These are phyloP conservation scores for Cremastinae sp. DNA, from an alignment of 2,888 invertebrate genomes.

Conservation along the genomic window DNA sequence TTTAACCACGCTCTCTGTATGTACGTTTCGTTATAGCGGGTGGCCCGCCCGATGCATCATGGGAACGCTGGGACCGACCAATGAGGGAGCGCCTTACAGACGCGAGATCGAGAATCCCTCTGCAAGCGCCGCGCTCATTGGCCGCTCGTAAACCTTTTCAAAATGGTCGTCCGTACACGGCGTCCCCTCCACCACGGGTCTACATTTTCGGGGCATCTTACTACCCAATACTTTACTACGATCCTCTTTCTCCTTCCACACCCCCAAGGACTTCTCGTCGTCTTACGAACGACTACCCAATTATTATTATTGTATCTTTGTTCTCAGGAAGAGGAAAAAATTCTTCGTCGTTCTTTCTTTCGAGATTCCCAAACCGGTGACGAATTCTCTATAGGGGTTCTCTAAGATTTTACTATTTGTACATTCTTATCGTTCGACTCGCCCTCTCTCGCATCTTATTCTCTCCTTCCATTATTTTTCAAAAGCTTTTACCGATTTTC, in stretches of 20 bases:
- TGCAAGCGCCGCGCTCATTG: conserved; percentile 64
- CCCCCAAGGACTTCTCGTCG: conserved; percentile 30
- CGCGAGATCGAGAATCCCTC: conserved; percentile 1
- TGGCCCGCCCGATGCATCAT: conserved; percentile 66
- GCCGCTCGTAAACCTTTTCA: conserved; percentile 40
- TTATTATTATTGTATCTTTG: conserved; percentile 57
- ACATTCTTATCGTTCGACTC: conserved; percentile 9
- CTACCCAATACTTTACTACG: too few species aligned
- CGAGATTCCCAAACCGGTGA: neutral
- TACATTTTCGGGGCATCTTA: conserved; percentile 48
- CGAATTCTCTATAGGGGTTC: conserved; percentile 7
- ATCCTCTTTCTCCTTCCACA: conserved; percentile 24
- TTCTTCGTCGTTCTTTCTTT: conserved; percentile 12
- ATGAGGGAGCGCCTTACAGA: conserved; percentile 58
- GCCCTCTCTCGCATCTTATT: neutral
- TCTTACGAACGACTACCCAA: conserved; percentile 43
- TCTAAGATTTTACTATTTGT: conserved; percentile 24
- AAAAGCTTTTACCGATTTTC: neutral
- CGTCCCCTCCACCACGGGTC: conserved; percentile 59
- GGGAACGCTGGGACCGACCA: conserved; percentile 64
- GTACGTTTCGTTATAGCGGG: conserved; percentile 74
- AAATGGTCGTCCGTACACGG: conserved; percentile 55
- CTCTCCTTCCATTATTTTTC: neutral
- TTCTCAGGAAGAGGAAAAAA: conserved; percentile 42
- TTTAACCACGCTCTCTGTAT: conserved; percentile 65